Evolutionary conservation across 1,140 invertebrate species (phyloP).

Genomic region (Hirudo medicinalis): DNA sequence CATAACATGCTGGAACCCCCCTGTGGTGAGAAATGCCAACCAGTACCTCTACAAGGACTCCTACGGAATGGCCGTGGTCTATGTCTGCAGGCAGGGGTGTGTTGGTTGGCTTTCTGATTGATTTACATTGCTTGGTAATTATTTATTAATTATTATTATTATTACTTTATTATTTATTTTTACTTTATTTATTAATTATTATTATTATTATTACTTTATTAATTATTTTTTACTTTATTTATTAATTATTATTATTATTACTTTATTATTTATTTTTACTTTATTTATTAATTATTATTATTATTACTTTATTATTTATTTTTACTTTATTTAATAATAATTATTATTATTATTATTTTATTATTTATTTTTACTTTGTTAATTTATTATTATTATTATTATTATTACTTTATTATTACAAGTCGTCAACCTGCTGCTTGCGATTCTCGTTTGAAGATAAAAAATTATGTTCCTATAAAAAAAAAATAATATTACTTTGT

Average conservation of each 20-base stretch:
- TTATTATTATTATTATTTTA: slow-evolving; percentile 2
- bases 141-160: slow-evolving; percentile 7
- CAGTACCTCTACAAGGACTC: not conserved
- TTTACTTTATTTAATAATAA: not conserved
- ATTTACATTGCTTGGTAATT: not conserved
- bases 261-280: no score
- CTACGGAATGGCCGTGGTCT: slow-evolving; percentile 8
- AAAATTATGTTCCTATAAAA: no score
- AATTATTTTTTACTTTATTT: no score
- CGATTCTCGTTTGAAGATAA: no score
- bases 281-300: not conserved
- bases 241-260: slow-evolving; percentile 10
- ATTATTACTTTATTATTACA: no score
- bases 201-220: no score
- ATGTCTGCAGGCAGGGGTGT: not conserved
- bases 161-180: not conserved
- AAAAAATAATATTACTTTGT: no score
- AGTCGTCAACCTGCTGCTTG: no score
- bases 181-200: not conserved
- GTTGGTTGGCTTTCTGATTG: no score
- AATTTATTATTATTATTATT: no score
- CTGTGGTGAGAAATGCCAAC: not conserved
- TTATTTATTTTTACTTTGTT: not conserved
- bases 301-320: no score
- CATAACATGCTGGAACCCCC: slow-evolving; percentile 5